Percentiles rank a stretch among this genome's conserved stretches.
Conservation (phyloP, 2,888 invertebrate genomes). For the Ethmia dodecea region DNA sequence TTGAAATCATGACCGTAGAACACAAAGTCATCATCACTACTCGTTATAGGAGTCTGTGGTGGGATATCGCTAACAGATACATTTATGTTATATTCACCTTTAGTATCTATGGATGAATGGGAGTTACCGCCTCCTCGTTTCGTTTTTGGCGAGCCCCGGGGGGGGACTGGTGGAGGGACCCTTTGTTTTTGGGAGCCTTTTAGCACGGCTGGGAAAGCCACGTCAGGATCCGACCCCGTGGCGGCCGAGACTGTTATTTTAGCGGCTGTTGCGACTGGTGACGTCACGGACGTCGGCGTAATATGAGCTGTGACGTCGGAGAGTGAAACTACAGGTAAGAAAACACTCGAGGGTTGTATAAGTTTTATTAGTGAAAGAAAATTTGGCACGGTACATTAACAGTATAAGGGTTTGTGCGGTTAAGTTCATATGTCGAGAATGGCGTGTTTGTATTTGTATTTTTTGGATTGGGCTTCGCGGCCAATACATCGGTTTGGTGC, state of each 20-base stretch:
- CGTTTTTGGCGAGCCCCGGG: slow-evolving; percentile 86
- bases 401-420: slow-evolving; percentile 43
- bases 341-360: slow-evolving; percentile 21
- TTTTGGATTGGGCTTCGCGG: slow-evolving; percentile 73
- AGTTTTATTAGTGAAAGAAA: slow-evolving; percentile 45
- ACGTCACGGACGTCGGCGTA: slow-evolving; percentile 66
- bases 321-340: slow-evolving; percentile 60
- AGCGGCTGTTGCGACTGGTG: slow-evolving; percentile 60
- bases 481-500: slow-evolving; percentile 63
- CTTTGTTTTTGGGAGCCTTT: slow-evolving; percentile 85
- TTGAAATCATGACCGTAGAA: slow-evolving; percentile 69
- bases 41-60: slow-evolving; percentile 55
- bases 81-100: slow-evolving; percentile 69
- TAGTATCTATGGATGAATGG: slow-evolving; percentile 58
- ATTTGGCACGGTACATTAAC: slow-evolving; percentile 45
- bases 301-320: slow-evolving; percentile 75
- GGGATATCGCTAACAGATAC: slow-evolving; percentile 60
- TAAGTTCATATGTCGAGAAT: slow-evolving; percentile 62
- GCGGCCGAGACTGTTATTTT: slow-evolving; percentile 46
- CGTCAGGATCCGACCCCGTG: slow-evolving; percentile 65
- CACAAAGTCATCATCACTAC: slow-evolving; percentile 64
- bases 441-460: slow-evolving; percentile 71
- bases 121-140: slow-evolving; percentile 72
- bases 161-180: slow-evolving; percentile 93
- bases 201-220: slow-evolving; percentile 85